Base-by-base conservation (phyloP, 2,113 vertebrate genomes). In the Microtus montanus region DNA sequence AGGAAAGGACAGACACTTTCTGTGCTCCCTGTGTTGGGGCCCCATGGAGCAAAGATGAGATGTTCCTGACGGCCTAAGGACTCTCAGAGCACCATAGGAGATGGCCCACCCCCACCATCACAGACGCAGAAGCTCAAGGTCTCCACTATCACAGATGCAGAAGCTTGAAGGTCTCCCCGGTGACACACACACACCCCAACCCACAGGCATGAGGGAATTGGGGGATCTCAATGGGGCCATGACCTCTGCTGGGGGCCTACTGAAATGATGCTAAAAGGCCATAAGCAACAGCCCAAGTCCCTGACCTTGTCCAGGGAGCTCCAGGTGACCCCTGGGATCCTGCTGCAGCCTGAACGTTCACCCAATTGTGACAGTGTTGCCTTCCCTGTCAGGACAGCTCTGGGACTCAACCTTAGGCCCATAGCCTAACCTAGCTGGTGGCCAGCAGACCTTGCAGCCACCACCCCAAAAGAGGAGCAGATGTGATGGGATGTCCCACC, bases 31-130 rank as follows among this genome's bases (percentile, higher is more conserved):
- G 17, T 7, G 68, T 30, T 0, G 14, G 19, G 28, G 14, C 33
- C 47, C n/a, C 4, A 0, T 0, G 4, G 47, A 24, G 80, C 88
- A 80, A 84, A 61, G 54, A 11, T 0, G 38, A 22, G n/a, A 7
- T 71, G 44, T 52, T 26, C n/a, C 35, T 38, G 54, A 73, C 5
- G 5, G 8, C 13, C 35, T 35, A 30, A 87, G 47, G 20, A 15
- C n/a, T 74, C 70, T 74, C 49, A 20, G 26, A 41, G 52, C 49
- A 58, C 49, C 47, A 7, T 17, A 70, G 66, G 47, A 71, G 85
- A 71, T 87, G 41, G 33, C 19, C 33, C 12, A 13, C 33, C 47
- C 68, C 35, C 11, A 11, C 63, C 4, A 33, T 90, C 77, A 52
- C 10, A 73, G 74, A 28, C 0, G 0, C 78, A 44, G 70, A 58